Conservation (phyloP, 2,888 invertebrate genomes). For the Agrochola macilenta region DNA sequence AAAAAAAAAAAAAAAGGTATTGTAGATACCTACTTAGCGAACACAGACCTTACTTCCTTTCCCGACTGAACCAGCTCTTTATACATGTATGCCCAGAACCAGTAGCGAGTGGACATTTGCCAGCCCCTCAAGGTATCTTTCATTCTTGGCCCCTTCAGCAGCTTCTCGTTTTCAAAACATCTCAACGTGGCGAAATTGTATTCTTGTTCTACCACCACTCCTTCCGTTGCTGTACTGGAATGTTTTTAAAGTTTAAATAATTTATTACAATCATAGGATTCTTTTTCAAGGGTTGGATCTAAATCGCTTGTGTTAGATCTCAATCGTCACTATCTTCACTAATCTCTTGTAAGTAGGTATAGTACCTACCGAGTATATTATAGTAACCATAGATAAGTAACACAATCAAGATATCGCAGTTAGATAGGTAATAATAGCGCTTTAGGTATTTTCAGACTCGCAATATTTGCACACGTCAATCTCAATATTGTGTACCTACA, state of each 20-base stretch:
- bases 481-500: neutral
- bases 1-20: too few species aligned
- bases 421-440: neutral
- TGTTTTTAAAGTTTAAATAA: constrained; percentile 1
- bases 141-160: constrained; percentile 94
- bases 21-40: constrained; percentile 26
- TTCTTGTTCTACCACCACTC: constrained; percentile 82
- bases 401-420: neutral
- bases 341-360: neutral
- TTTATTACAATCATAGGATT: neutral
- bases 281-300: neutral
- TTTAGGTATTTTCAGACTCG: neutral
- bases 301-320: neutral
- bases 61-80: constrained; percentile 83
- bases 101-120: constrained; percentile 97
- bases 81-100: constrained; percentile 95
- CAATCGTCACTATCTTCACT: neutral
- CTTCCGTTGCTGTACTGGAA: constrained; percentile 69
- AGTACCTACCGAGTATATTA: too few species aligned
- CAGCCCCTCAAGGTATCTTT: constrained; percentile 95
- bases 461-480: constrained; percentile 2
- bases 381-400: neutral
- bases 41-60: constrained; percentile 79
- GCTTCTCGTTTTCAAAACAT: constrained; percentile 93
- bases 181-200: constrained; percentile 93